phyloP scores from a whole-genome alignment of 2,797 vertebrate genomes.

The Pangasius larnaudii region DNA sequence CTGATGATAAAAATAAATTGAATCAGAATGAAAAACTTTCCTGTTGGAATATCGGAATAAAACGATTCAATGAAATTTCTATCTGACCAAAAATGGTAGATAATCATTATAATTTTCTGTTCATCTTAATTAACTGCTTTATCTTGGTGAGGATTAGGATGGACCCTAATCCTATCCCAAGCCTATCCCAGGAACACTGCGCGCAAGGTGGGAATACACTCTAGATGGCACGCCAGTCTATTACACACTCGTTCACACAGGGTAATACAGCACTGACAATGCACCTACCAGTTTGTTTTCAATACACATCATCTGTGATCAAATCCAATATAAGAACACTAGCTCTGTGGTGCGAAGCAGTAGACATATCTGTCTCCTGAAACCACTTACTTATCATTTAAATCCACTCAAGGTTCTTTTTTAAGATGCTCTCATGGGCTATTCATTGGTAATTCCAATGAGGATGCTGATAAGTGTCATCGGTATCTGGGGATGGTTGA shows the following conservation, averaged over 20 bases:
- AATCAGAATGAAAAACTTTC: background rate
- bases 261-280: background rate
- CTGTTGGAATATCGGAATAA: background rate
- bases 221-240: background rate
- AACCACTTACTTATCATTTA: background rate
- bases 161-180: background rate
- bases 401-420: background rate
- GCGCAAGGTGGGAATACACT: background rate
- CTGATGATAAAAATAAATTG: too few relatives aligned
- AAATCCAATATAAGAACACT: background rate
- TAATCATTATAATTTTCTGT: background rate
- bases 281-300: background rate
- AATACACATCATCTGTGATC: background rate
- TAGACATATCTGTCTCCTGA: background rate
- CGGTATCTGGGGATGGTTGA: conserved; percentile 1
- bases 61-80: background rate
- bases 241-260: background rate
- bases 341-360: background rate
- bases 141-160: background rate
- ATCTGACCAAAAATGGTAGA: background rate
- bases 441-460: conserved; percentile 5
- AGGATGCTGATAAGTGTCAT: background rate
- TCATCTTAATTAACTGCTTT: background rate
- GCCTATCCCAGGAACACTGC: background rate
- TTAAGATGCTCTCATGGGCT: background rate